phyloP scores from a whole-genome alignment of 2,888 invertebrate species.

The Hipparchia sbordonii region DNA sequence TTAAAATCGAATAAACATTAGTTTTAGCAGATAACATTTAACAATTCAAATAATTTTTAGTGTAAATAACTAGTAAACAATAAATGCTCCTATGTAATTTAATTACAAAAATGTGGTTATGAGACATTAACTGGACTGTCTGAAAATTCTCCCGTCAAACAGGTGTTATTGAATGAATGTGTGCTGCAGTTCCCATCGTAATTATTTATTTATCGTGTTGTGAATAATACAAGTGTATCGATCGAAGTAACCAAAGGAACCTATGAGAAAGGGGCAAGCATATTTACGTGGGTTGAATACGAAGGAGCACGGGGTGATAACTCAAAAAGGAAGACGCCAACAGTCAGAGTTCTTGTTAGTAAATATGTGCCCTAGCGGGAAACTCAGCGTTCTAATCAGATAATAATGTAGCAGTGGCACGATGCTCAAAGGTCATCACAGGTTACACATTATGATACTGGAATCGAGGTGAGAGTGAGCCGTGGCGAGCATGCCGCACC shows the following conservation, averaged over 20 bases:
- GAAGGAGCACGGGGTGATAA: constrained; percentile 26
- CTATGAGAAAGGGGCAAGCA: constrained; percentile 14
- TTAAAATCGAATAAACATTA: constrained; percentile 69
- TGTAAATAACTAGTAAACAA: constrained; percentile 3
- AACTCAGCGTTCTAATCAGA: constrained; percentile 45
- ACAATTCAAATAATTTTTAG: constrained; percentile 20
- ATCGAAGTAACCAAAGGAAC: constrained; percentile 48
- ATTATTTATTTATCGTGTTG: constrained; percentile 75
- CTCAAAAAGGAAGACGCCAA: constrained; percentile 47
- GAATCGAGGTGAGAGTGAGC: constrained; percentile 69
- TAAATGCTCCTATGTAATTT: background rate
- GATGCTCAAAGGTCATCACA: constrained; percentile 44
- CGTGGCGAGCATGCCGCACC: constrained; percentile 89
- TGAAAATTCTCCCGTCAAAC: constrained; percentile 88
- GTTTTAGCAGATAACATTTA: constrained; percentile 50
- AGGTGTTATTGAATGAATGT: constrained; percentile 90
- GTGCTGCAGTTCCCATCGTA: constrained; percentile 78
- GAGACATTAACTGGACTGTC: constrained; percentile 80
- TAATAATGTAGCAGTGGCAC: constrained; percentile 48
- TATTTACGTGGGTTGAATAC: constrained; percentile 36
- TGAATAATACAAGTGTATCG: constrained; percentile 80
- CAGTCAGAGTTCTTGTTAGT: constrained; percentile 40
- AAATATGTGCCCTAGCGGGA: constrained; percentile 44
- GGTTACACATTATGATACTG: constrained; percentile 55
- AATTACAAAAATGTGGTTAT: constrained; percentile 46